Evolutionary conservation across 2,797 vertebrate genomes (phyloP), one percentile per base, ranked within the genome.

Genomic region (Sebastes minor): DNA sequence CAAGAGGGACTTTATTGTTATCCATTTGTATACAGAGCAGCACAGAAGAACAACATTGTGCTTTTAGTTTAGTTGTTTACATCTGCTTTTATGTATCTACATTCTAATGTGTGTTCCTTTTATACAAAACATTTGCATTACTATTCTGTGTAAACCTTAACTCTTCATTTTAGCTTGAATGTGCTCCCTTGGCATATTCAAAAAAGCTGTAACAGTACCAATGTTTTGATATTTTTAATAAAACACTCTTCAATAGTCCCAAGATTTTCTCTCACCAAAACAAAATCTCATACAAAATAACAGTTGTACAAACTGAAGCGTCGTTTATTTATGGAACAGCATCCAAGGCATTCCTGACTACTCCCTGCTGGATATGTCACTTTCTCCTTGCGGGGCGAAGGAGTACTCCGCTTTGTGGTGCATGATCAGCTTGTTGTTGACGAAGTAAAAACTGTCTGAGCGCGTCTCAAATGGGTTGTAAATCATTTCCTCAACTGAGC

Each of bases 371-470:
- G 12, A 53, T 18, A 11, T 8, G 46, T 62, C 12, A 2, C 4
- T 30, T 20, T 46, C 13, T 75, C 25, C 32, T 7, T 75, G 81
- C 1, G 63, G 63, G 12, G 91, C 94, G 91, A 98, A 98, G 77
- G 97, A 97, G 76, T 98, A 98, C 79, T 98, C 97, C 0, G 97
- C 97, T 84, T 98, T 98, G 94, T 98, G 97, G 92, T 98, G 97
- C 97, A 98, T 97, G 77, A 97, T 96, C 91, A 98, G 92, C 90
- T 95, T 97, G 96, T 98, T 96, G 94, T 97, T 97, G 69, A 97
- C 97, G 74, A 98, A 98, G 95, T 98, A 98, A 92, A 98, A 98
- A 91, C 97, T 98, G 95, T 98, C 97, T 0, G 97, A 98, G 78
- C 96, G 95, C 0, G 97, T 98, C 91, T 97, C 96, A 0, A 97